Evolutionary conservation across 2,113 vertebrate species (phyloP).

Genomic region (Meriones unguiculatus): DNA sequence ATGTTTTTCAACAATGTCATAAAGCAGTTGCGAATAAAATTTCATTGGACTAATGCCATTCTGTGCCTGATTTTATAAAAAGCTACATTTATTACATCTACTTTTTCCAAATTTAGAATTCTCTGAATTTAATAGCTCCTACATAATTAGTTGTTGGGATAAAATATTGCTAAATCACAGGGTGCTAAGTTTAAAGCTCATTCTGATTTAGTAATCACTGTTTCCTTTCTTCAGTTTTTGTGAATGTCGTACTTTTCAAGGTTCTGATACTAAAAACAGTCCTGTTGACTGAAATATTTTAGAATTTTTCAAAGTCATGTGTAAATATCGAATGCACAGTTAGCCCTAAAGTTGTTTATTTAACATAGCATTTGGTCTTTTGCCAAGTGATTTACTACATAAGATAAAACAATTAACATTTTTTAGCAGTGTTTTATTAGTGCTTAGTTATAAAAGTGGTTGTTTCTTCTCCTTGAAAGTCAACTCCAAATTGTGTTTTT

Average conservation of each 20-base stretch:
- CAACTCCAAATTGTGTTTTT: constrained; percentile 30
- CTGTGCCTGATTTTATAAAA: constrained; percentile 66
- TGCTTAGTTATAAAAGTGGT: constrained; percentile 27
- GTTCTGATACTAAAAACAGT: constrained; percentile 38
- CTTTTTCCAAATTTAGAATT: constrained; percentile 68
- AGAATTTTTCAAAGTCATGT: constrained; percentile 36
- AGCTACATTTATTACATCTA: constrained; percentile 58
- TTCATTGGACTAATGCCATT: constrained; percentile 59
- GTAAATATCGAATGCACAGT: constrained; percentile 34
- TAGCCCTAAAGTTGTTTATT: background rate
- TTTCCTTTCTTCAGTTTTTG: constrained; percentile 70
- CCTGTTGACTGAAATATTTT: constrained; percentile 39
- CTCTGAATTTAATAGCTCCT: constrained; percentile 73
- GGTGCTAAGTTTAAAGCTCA: constrained; percentile 64
- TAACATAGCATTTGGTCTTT: background rate
- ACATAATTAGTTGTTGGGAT: constrained; percentile 78
- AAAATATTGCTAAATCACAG: constrained; percentile 75
- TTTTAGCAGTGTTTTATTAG: constrained; percentile 40
- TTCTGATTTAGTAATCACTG: constrained; percentile 73
- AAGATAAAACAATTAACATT: constrained; percentile 43
- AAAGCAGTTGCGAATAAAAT: constrained; percentile 60
- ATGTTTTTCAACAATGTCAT: constrained; percentile 54
- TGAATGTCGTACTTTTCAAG: constrained; percentile 44
- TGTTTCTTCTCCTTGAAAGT: background rate
- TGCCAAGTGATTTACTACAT: constrained; percentile 23